phyloP scores from a whole-genome alignment of 1,140 invertebrate genomes.

The Tetragnatha versicolor region DNA sequence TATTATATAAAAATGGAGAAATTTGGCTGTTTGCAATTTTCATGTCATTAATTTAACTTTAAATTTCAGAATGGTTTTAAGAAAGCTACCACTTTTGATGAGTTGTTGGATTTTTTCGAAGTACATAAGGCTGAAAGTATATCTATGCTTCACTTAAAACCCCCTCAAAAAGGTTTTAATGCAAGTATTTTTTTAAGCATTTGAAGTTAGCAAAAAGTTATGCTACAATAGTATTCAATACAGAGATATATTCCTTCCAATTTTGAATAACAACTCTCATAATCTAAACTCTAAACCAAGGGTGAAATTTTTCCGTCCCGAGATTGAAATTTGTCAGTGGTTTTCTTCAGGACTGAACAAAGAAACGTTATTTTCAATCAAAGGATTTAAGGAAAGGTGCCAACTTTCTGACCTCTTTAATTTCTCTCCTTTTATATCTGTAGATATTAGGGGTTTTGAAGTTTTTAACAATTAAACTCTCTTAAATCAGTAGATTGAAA shows the following conservation, averaged over 20 bases:
- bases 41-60: not conserved
- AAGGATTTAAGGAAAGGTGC: not conserved
- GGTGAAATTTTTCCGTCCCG: not conserved
- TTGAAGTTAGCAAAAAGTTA: too few relatives aligned
- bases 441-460: too few relatives aligned
- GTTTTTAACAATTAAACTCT: too few relatives aligned
- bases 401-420: too few relatives aligned
- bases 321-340: not conserved
- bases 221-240: too few relatives aligned
- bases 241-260: not conserved
- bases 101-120: constrained; percentile 75
- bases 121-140: constrained; percentile 80
- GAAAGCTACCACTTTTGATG: constrained; percentile 72
- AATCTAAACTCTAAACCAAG: not conserved
- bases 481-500: too few relatives aligned
- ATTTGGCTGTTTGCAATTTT: not conserved
- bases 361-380: not conserved
- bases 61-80: constrained; percentile 80
- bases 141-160: constrained; percentile 65
- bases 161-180: not conserved
- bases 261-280: too few relatives aligned
- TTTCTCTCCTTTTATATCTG: too few relatives aligned
- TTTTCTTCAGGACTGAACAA: not conserved
- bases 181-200: not conserved
- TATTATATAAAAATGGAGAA: not conserved